Base-by-base conservation (phyloP, 92 coral and sea anemone species). In the Phymanthus crucifer region DNA sequence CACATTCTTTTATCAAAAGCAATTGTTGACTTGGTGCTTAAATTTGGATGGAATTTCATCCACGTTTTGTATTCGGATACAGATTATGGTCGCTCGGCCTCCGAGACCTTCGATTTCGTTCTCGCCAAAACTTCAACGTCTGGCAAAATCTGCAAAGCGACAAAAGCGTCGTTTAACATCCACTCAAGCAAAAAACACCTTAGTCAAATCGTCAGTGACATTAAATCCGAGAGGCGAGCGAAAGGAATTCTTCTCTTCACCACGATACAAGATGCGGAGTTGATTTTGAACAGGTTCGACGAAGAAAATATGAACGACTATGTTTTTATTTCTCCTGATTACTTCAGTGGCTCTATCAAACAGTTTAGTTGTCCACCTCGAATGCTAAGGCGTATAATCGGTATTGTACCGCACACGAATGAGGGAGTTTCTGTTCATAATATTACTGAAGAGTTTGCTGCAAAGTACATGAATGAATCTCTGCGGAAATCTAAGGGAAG, bases 41-140 rank as follows among this genome's bases (percentile, higher is more conserved):
- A 78, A 21, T 77, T 94, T 47, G 79, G 72, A 11, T 94, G 97
- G 98, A 94, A 92, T 70, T 89, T 87, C 66, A 79, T 94, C 47
- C 90, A 88, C 68, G 89, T 87, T 18, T 67, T 94, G 66, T 92
- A 94, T 73, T 94, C 98, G 31, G 96, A 94, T 75, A 94, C 91
- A 11, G 98, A 92, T 52, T 94, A 94, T 43, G 98, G 98, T 12
- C 74, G 97, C 10, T 94, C 96, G 7, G 98, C 94, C 6, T 75
- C 90, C 19, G 98, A 92, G 26, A 87, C 94, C 0, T 94, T 94
- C 50, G 92, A 90, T 6, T 83, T 86, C 27, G 89, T 89, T 26
- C 88, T 90, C 23, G 72, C 75, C 16, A 64, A 85, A 29, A 78
- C 90, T 18, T 69, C 80, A 10, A 33, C 27, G 13, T 71, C 79